Conservation (phyloP, 2,888 invertebrate genomes). For the Tortricodes alternella region DNA sequence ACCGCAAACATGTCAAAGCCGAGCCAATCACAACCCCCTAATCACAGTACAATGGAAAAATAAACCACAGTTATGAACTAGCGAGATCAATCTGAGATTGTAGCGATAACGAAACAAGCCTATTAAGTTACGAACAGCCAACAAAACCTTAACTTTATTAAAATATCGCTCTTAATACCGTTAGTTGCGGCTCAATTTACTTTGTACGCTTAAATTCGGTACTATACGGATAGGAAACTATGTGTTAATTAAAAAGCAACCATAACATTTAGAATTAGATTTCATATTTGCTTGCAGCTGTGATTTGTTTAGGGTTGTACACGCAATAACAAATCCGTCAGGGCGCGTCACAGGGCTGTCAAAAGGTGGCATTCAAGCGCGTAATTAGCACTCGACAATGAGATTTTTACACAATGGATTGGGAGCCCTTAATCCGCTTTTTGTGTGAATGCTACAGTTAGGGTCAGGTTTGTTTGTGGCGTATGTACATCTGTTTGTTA, state of each 20-base stretch:
- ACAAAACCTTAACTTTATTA: neutral
- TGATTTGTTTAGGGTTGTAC: constrained; percentile 18
- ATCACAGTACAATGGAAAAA: constrained; percentile 25
- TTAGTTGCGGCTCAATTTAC: neutral
- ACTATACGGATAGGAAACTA: neutral
- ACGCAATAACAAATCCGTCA: constrained; percentile 28
- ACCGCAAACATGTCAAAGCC: neutral
- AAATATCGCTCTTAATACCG: neutral
- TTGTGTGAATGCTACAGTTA: constrained; percentile 1
- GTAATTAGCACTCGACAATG: constrained; percentile 30
- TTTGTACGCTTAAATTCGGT: neutral
- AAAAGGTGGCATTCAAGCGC: constrained; percentile 30
- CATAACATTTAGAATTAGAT: neutral
- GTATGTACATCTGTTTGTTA: neutral
- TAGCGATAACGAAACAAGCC: constrained; percentile 25
- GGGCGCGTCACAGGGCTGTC: constrained; percentile 30
- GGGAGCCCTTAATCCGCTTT: constrained; percentile 20
- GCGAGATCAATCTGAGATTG: constrained; percentile 26
- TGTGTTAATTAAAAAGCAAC: neutral
- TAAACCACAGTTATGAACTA: constrained; percentile 27
- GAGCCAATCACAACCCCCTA: constrained; percentile 7
- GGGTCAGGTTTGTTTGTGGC: constrained; percentile 5
- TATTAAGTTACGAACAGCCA: constrained; percentile 14
- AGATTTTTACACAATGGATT: constrained; percentile 24
- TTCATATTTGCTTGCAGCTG: neutral